Base-by-base conservation (phyloP, 1,140 invertebrate genomes). In the Lasioglossum baleicum region DNA sequence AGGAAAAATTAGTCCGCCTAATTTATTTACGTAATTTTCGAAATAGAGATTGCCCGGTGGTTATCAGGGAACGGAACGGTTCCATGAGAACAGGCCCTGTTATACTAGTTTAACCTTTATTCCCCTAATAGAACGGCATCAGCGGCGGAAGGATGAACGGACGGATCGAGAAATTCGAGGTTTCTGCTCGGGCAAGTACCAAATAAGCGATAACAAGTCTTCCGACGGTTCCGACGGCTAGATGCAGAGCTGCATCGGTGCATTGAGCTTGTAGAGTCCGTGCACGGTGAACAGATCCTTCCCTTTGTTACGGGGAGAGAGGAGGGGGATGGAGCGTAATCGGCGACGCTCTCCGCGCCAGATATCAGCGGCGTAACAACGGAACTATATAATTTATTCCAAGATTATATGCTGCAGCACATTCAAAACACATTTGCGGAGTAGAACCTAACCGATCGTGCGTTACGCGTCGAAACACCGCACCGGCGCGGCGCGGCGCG, bases 161-260 rank as follows among this genome's bases (percentile, higher is more conserved):
- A 61, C 31, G 26, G 67, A 77, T 70, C 75, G 66, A 70, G 65
- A 40, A 35, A 73, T 40, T 35, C 22, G 42, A 64, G 75, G 20
- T 70, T 77, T 77, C 75, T 63, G 42, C 75, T 77, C 66, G 66
- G n/a, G 42, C 42, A 26, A 60, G 56, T 76, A 69, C 66, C 53
- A 77, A 77, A 77, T 70, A 77, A 70, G 75, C 66, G 67, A 77
- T 69, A 70, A 40, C 75, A 70, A 61, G 75, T 63, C 63, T 11
- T 13, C 40, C 58, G 61, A 31, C 56, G 35, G 51, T 76, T 48
- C 20, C 20, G 61, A 42, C 11, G 35, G 7, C 26, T 42, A 76
- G 66, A 69, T 40, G 53, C 53, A 13, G 26, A 40, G 20, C 2
- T 48, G 44, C 44, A 22, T 44, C 64, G 64, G 42, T 35, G 42